phyloP scores from a whole-genome alignment of 2,797 vertebrate genomes.

The Pteronotus mesoamericanus region DNA sequence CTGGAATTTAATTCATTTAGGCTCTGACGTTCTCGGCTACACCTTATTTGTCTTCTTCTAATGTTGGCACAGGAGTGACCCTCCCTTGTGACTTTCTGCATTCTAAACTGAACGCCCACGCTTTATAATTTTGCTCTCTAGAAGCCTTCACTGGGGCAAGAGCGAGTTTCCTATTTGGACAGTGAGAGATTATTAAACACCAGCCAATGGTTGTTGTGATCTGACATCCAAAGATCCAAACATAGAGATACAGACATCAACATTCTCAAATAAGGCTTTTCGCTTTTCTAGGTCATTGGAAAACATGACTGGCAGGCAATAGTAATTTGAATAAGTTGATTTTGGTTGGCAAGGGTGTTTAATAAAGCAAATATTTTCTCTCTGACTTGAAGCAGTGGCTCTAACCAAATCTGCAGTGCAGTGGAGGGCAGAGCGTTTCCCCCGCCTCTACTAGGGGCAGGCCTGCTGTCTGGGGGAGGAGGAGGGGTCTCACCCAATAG shows the following conservation, averaged over 20 bases:
- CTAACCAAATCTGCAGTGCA: background rate
- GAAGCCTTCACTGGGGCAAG: background rate
- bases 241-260: background rate
- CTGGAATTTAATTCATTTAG: constrained; percentile 34
- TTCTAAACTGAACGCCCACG: background rate
- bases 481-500: background rate
- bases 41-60: background rate
- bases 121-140: background rate
- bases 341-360: background rate
- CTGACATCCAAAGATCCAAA: constrained; percentile 22
- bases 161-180: constrained; percentile 3
- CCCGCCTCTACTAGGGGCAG: background rate
- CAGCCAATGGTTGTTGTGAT: background rate
- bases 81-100: background rate
- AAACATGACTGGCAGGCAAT: background rate
- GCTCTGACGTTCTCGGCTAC: background rate
- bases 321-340: constrained; percentile 15
- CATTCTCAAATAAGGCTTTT: constrained; percentile 32
- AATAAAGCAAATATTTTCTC: constrained; percentile 27
- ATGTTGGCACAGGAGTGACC: background rate
- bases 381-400: background rate
- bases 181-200: constrained; percentile 22
- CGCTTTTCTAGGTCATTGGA: constrained; percentile 40
- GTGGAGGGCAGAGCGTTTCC: background rate
- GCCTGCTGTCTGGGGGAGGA: background rate